Evolutionary conservation across 2,888 invertebrate genomes (phyloP), one percentile per base, ranked within the genome.

Genomic region (Lathronympha strigana): DNA sequence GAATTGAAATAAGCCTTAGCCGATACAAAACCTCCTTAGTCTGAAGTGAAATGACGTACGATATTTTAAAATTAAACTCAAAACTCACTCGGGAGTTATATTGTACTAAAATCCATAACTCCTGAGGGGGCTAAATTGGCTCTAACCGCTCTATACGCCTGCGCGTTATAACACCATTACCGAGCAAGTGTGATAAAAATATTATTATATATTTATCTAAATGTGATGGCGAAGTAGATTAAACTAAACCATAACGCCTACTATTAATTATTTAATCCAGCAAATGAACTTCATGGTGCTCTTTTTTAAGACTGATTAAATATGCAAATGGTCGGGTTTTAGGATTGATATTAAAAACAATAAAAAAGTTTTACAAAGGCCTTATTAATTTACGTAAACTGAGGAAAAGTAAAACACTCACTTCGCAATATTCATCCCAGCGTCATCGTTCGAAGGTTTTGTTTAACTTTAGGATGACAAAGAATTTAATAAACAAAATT

Each of bases 391-490:
- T 19, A 21, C 33, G 43, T 9, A 11, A 51, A 28, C 28, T n/a
- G 9, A 45, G 15, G 36, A 45, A 23, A 40, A 36, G 21, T 40
- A 51, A 61, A 43, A 43, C 51, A 31, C 45, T 62, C 33, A 19
- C 21, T 25, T 31, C 19, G 38, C 25, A 54, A 38, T 54, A 54
- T 54, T 55, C 25, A 51, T 61, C 19, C 21, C 49, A 15, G 19
- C 11, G 28, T 31, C 43, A 25, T 45, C 17, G 38, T 21, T 38
- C 55, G 36, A 54, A 9, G 19, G 38, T 19, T 53, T 45, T 45
- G 45, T 49, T 50, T 47, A 57, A 54, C 13, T 62, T 36, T 45
- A 47, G 15, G 36, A n/a, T n/a, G n/a, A 36, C 33, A 36, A 55
- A 36, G 31, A 54, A 40, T 43, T 43, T 43, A 43, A 43, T 43